These are phyloP conservation scores for Pristionchus fissidentatus DNA, from an alignment of 2,888 invertebrate species.

Conservation along the genomic window DNA sequence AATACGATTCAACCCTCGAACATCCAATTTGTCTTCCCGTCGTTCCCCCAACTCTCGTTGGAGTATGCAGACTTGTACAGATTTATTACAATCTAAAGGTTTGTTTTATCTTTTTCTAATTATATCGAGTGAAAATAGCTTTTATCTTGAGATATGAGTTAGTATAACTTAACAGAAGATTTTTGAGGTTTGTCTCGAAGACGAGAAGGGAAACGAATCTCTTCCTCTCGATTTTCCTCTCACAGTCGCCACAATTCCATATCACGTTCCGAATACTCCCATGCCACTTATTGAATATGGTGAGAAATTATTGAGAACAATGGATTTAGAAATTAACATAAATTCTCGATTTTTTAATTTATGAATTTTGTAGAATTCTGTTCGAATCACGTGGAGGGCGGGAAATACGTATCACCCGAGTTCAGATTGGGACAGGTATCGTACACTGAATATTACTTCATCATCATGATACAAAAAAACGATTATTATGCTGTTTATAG, in stretches of 20 bases:
- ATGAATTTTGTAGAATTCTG: conserved; percentile 81
- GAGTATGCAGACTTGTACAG: conserved; percentile 83
- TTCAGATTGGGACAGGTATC: conserved; percentile 86
- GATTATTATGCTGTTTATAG: not conserved
- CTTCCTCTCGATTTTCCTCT: conserved; percentile 85
- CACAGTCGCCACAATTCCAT: conserved; percentile 85
- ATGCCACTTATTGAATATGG: conserved; percentile 74
- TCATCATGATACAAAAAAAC: not conserved
- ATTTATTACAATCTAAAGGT: conserved; percentile 85
- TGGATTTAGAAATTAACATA: not conserved
- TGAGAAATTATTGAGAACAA: conserved; percentile 46
- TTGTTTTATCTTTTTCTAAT: too few species aligned
- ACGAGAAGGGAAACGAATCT: conserved; percentile 83
- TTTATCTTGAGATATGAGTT: not conserved
- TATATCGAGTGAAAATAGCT: too few species aligned
- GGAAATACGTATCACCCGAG: conserved; percentile 85
- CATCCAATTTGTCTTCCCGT: conserved; percentile 83
- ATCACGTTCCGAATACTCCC: conserved; percentile 76
- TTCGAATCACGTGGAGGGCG: conserved; percentile 85
- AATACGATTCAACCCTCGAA: conserved; percentile 80
- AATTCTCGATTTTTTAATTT: conserved; percentile 55
- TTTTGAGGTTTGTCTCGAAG: conserved; percentile 82
- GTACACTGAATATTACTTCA: not conserved
- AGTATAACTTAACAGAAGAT: not conserved
- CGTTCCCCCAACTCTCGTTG: conserved; percentile 85